Conservation (phyloP, 2,113 vertebrate genomes). For the Tragelaphus buxtoni region DNA sequence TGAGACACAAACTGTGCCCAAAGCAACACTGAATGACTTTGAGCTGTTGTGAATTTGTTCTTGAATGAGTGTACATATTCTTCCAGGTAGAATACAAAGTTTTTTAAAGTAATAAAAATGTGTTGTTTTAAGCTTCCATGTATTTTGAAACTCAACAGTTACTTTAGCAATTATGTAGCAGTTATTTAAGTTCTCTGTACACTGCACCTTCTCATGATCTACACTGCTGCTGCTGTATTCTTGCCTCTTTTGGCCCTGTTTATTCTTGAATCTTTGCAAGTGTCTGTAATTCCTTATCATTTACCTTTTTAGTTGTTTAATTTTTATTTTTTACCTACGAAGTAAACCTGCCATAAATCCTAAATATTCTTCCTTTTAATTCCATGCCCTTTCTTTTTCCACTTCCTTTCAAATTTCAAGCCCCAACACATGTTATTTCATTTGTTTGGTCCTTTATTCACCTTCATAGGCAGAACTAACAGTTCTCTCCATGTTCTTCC, state of each 20-base stretch:
- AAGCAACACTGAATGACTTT: not conserved
- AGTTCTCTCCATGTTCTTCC: not conserved
- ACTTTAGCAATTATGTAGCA: not conserved
- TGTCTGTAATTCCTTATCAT: not conserved
- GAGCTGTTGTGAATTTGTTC: conserved; percentile 8
- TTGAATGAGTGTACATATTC: not conserved
- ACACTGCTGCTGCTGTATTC: no score
- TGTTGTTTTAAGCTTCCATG: not conserved
- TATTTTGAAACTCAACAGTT: conserved; percentile 8
- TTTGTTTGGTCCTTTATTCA: not conserved
- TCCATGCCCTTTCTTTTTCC: not conserved
- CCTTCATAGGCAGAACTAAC: not conserved
- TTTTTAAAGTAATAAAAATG: conserved; percentile 5
- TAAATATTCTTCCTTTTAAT: not conserved
- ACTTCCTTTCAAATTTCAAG: not conserved
- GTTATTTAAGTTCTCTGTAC: not conserved
- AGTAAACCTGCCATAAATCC: not conserved
- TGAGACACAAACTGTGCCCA: not conserved
- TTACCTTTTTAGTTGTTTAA: not conserved
- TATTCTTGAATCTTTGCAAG: not conserved
- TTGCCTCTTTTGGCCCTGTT: not conserved
- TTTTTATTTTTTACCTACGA: not conserved
- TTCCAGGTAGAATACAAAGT: not conserved
- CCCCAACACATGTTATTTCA: not conserved
- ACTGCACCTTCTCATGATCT: not conserved